phyloP scores from a whole-genome alignment of 2,888 invertebrate species.

The Pristionchus entomophagus region DNA sequence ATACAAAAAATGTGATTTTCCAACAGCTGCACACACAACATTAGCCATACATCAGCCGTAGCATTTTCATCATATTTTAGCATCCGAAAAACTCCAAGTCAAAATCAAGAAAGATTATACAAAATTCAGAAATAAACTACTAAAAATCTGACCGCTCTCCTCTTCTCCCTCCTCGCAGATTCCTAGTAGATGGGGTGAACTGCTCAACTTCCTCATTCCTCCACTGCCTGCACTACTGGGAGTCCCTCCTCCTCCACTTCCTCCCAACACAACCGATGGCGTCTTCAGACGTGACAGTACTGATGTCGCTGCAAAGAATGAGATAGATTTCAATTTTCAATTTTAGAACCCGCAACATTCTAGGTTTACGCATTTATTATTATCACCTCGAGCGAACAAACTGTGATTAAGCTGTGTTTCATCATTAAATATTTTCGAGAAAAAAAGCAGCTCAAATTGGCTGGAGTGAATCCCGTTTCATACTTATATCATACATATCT shows the following conservation, averaged over 20 bases:
- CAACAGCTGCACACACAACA: too few relatives aligned
- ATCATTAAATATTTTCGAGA: too few relatives aligned
- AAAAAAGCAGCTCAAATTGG: too few relatives aligned
- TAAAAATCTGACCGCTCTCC: slow-evolving; percentile 46
- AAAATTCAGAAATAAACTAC: too few relatives aligned
- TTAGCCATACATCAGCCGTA: too few relatives aligned
- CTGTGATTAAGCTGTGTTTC: neutral
- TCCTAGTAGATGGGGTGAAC: slow-evolving; percentile 74
- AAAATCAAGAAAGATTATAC: too few relatives aligned
- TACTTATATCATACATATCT: too few relatives aligned
- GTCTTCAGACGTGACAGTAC: slow-evolving; percentile 68
- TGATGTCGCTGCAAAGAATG: slow-evolving; percentile 34
- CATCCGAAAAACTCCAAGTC: too few relatives aligned
- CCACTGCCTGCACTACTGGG: slow-evolving; percentile 41
- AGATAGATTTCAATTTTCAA: neutral
- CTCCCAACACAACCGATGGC: slow-evolving; percentile 55
- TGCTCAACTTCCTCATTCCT: slow-evolving; percentile 75
- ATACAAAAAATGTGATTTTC: neutral
- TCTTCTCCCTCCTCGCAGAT: slow-evolving; percentile 71
- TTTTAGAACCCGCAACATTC: neutral
- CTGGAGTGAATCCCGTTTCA: too few relatives aligned
- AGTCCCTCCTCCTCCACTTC: slow-evolving; percentile 44
- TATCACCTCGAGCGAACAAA: neutral
- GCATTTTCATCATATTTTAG: too few relatives aligned
- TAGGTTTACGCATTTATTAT: neutral